Evolutionary conservation across 2,113 vertebrate genomes (phyloP), one percentile per base, ranked within the genome.

Genomic region (Ginglymostoma cirratum): DNA sequence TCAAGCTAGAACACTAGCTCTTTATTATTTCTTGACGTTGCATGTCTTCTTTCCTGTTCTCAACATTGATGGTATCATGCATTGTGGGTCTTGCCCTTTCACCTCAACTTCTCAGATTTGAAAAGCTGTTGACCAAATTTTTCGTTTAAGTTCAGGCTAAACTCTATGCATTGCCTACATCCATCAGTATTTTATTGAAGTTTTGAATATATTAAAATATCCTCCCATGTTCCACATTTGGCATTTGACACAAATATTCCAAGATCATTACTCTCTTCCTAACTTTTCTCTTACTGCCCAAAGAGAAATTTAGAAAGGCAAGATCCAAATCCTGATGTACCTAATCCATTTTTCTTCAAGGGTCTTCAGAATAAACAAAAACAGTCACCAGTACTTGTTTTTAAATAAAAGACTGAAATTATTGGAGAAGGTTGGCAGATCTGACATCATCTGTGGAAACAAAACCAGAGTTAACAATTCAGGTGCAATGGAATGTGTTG

Each of bases 211-310:
- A 52, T 95, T 69, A 48, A 69, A 94, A 69, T 2, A 67, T 94
- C 66, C 66, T 94, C n/a, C 65, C 42, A 23, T 70, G 23, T 61
- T 93, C 5, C 67, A 42, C 23, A 23, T 45, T 45, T 66, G 42
- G 38, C 45, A 70, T 30, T 95, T 95, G 42, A 95, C 69, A 70
- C 94, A 95, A 72, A 72, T 95, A 24, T 72, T 72, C 94, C 94
- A 72, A 70, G 67, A 72, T 76, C n/a, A 38, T 87, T 93, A 14
- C 72, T 95, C 27, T 5, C 14, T 17, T 70, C 66, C n/a, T n/a
- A 52, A 23, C 48, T 52, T 95, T 72, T 76, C 34, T 69, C 42
- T 72, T 27, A 95, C 94, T 95, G 27, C 45, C 45, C 24, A 95
- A 72, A 17, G 24, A 48, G 72, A 95, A 76, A 95, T 38, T 45